These are phyloP conservation scores for Neostethus bicornis DNA, from an alignment of 2,797 vertebrate genomes.

Conservation along the genomic window DNA sequence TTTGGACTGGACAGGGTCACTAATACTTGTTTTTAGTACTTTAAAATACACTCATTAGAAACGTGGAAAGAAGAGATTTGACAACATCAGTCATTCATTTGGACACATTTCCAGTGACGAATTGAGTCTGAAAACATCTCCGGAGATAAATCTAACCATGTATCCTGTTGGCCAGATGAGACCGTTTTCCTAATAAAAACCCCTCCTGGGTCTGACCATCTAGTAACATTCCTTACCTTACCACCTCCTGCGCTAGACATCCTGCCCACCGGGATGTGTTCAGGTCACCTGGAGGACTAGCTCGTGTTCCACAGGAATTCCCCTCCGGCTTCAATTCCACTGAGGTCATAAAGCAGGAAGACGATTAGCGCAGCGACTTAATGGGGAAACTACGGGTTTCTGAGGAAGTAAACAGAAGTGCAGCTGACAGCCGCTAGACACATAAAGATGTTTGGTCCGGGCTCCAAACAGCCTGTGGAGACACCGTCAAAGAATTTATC, in stretches of 20 bases:
- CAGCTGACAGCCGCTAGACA: conserved; percentile 43
- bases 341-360: conserved; percentile 34
- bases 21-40: too few species aligned
- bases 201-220: background rate
- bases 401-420: conserved; percentile 48
- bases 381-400: conserved; percentile 32
- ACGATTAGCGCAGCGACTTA: conserved; percentile 39
- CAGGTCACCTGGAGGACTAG: conserved; percentile 15
- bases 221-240: conserved; percentile 18
- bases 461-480: conserved; percentile 64
- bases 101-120: too few species aligned
- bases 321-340: conserved; percentile 12
- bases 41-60: too few species aligned
- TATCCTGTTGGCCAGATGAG: background rate
- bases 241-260: conserved; percentile 47
- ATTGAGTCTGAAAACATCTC: too few species aligned
- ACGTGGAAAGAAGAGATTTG: background rate
- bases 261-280: conserved; percentile 27
- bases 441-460: conserved; percentile 52
- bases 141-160: conserved; percentile 1
- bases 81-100: too few species aligned
- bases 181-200: background rate
- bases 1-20: too few species aligned
- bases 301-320: background rate
- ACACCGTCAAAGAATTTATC: conserved; percentile 24